phyloP scores from a whole-genome alignment of 53 echinoderm and acorn worm genomes.

The Stichopus horrens region DNA sequence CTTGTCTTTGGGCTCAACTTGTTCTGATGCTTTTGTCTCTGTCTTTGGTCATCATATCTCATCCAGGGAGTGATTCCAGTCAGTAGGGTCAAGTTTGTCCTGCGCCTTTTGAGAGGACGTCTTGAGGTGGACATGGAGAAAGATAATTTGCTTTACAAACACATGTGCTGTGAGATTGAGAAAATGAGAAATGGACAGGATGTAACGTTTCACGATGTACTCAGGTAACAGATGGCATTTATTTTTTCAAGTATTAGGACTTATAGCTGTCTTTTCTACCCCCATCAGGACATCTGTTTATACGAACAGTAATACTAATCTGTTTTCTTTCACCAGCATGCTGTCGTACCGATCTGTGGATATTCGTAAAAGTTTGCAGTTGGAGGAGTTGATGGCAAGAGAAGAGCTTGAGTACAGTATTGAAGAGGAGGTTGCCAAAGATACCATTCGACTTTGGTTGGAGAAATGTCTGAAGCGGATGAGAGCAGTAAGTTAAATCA shows the following conservation, averaged over 20 bases:
- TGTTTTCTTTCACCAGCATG: constrained; percentile 61
- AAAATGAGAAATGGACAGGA: constrained; percentile 98
- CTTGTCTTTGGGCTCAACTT: not conserved
- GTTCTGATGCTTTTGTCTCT: not conserved
- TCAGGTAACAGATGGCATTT: constrained; percentile 62
- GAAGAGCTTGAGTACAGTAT: constrained; percentile 98
- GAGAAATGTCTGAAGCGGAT: constrained; percentile 94
- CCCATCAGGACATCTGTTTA: not conserved
- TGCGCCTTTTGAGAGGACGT: constrained; percentile 83
- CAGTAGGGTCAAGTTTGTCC: constrained; percentile 92
- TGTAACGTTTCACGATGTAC: constrained; percentile 97
- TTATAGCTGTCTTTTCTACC: not conserved
- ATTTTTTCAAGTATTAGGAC: no score
- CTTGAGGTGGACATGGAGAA: constrained; percentile 98
- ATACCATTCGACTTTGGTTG: constrained; percentile 92
- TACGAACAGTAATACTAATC: not conserved
- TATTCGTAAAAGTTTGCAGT: constrained; percentile 92
- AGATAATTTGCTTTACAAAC: constrained; percentile 88
- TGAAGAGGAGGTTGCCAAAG: constrained; percentile 99
- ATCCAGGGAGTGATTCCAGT: constrained; percentile 94
- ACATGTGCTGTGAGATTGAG: constrained; percentile 99
- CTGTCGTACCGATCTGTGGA: constrained; percentile 96
- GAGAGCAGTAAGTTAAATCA: constrained; percentile 77
- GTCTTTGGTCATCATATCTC: not conserved
- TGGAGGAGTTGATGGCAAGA: constrained; percentile 90